Evolutionary conservation across 2,888 invertebrate species (phyloP), one percentile per base, ranked within the genome.

Genomic region (Drosophila pegasa): DNA sequence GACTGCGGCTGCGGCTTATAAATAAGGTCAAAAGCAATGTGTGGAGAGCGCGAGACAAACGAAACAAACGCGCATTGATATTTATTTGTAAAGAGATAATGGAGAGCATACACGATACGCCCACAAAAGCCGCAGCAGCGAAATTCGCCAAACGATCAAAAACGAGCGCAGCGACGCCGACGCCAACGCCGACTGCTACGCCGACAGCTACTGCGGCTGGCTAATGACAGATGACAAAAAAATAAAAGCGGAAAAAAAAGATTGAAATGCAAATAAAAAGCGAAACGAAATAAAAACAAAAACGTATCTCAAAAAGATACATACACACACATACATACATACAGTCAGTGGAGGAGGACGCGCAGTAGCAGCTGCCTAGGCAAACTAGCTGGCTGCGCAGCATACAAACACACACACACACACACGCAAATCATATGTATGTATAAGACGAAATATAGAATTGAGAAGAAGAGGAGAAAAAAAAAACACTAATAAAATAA

Each of bases 101-200:
- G 57, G 31, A 43, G 52, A 27, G 56, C 31, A 58, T 50, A 55
- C 48, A 69, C 78, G 60, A 81, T 66, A 85, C 83, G 83, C 83
- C 83, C 89, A 87, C 86, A 68, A 88, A 79, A 65, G 59, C 61
- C 68, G 61, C 78, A 65, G 58, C 65, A 67, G 69, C 69, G 86
- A 87, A 87, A 87, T 82, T 89, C 55, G 89, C 85, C 86, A 82
- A 85, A 69, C 66, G 70, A 60, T 69, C 52, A 59, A 75, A 75
- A 61, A 57, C 72, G 69, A 62, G 56, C 62, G 67, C 74, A 33
- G 37, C 14, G 9, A 31, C 61, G 71, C 18, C 16, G 37, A 22
- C 50, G 1, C 38, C 51, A 29, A 52, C 69, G 29, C 7, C 35
- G 45, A 51, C 69, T 8, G 16, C 25, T 37, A 27, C 48, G 45